Base-by-base conservation (phyloP, 2,888 invertebrate species). In the Steinernema scapterisci region DNA sequence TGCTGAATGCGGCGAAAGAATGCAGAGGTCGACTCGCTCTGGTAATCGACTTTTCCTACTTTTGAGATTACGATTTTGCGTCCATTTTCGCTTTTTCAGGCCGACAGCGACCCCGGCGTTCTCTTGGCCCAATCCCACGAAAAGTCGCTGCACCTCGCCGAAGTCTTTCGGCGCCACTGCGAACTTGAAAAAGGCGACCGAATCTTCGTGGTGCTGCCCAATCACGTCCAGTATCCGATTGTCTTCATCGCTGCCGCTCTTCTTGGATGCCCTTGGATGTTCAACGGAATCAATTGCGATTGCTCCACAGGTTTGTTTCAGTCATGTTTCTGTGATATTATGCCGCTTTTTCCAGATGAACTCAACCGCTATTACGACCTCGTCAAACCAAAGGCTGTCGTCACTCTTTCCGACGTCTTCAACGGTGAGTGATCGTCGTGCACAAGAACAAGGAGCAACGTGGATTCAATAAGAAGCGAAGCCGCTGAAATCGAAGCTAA, bases 201-300 rank as follows among this genome's bases (percentile, higher is more conserved):
- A 9, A 72, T 85, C 3, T 63, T 85, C 21, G 79, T 82, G 11
- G 78, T 79, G 23, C 73, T 83, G 11, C 77, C 79, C 23, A 85
- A 85, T 71, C 74, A 74, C 11, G 77, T 80, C 27, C 81, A 83
- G 56, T 73, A 76, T 45, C 54, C 71, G 9, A 56, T 77, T 23
- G 51, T 76, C 43, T 76, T 76, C 27, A n/a, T 75, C 21, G 52
- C 72, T 27, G 73, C 48, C 21, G 56, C 72, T 19, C 38, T 75
- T 1, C 51, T 75, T 27, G 75, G 75, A 1, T 72, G 72, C 25
- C 43, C 75, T n/a, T 6, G n/a, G n/a, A n/a, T n/a, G n/a, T n/a
- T 75, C 43, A 51, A 48, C 9, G 75, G 75, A n/a, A 44, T 75
- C n/a, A 75, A 46, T 25, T 21, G 27, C 23, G 74, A 74, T 19